phyloP scores from a whole-genome alignment of 2,797 vertebrate genomes.

The Erethizon dorsatum region DNA sequence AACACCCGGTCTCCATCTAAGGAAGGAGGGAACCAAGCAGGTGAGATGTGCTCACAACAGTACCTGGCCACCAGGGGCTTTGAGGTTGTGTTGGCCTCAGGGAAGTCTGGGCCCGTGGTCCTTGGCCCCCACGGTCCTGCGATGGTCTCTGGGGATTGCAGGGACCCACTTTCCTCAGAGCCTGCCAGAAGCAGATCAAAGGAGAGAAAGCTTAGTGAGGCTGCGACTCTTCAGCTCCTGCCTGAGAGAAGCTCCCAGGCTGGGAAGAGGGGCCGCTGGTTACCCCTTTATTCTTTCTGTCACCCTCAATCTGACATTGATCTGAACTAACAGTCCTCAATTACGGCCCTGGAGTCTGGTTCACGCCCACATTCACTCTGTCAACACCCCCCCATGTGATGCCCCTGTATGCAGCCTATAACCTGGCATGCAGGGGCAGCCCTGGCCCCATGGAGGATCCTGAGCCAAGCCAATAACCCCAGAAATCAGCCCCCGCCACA shows the following conservation, averaged over 20 bases:
- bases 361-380: not conserved
- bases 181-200: conserved; percentile 72
- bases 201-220: not conserved
- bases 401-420: not conserved
- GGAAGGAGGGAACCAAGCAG: not conserved
- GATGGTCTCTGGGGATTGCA: not conserved
- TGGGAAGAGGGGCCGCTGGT: not conserved
- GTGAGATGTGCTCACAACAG: not conserved
- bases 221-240: not conserved
- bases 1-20: not conserved
- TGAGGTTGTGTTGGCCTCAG: not conserved
- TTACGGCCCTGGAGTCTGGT: too few relatives aligned
- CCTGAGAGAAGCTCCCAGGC: not conserved
- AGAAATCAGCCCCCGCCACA: not conserved
- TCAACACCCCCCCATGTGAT: too few relatives aligned
- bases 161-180: not conserved
- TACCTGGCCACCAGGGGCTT: conserved; percentile 8
- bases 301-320: not conserved
- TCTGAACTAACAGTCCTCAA: not conserved
- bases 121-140: conserved; percentile 50
- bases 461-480: not conserved
- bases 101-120: conserved; percentile 4
- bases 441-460: not conserved
- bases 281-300: not conserved
- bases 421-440: too few relatives aligned